phyloP scores from a whole-genome alignment of 2,888 invertebrate genomes.

The Stenurella melanura region DNA sequence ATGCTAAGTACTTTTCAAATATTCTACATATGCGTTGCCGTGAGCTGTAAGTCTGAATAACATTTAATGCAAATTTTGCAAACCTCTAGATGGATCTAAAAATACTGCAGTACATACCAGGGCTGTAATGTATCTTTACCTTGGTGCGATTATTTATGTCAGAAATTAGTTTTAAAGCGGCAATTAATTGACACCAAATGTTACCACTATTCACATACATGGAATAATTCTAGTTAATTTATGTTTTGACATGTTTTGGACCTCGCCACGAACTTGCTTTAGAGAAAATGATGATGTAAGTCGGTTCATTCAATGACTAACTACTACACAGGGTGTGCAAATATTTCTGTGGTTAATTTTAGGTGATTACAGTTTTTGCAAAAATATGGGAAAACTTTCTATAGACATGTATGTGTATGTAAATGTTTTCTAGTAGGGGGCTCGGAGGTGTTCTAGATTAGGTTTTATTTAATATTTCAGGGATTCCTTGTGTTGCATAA shows the following conservation, averaged over 20 bases:
- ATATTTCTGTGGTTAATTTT: too few species aligned
- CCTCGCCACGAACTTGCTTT: not conserved
- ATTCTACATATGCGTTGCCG: conserved; percentile 22
- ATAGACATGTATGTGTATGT: too few species aligned
- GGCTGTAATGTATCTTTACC: conserved; percentile 6
- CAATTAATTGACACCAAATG: not conserved
- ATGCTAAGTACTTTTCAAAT: conserved; percentile 19
- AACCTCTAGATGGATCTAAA: conserved; percentile 23
- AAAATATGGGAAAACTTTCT: too few species aligned
- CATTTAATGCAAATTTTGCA: conserved; percentile 27
- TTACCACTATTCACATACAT: not conserved
- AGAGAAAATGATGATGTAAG: too few species aligned
- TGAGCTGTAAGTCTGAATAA: conserved; percentile 25
- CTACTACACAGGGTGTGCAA: too few species aligned
- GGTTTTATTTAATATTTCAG: too few species aligned
- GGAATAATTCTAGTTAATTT: not conserved
- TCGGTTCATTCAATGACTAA: too few species aligned
- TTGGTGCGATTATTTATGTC: not conserved
- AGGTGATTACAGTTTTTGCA: too few species aligned
- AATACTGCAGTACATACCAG: conserved; percentile 29
- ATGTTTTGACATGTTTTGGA: not conserved
- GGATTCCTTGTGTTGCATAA: too few species aligned
- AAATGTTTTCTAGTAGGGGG: too few species aligned
- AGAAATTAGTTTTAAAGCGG: not conserved
- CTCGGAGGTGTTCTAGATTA: too few species aligned